Evolutionary conservation across 2,113 vertebrate species (phyloP).

Genomic region (Pluvianellus socialis): DNA sequence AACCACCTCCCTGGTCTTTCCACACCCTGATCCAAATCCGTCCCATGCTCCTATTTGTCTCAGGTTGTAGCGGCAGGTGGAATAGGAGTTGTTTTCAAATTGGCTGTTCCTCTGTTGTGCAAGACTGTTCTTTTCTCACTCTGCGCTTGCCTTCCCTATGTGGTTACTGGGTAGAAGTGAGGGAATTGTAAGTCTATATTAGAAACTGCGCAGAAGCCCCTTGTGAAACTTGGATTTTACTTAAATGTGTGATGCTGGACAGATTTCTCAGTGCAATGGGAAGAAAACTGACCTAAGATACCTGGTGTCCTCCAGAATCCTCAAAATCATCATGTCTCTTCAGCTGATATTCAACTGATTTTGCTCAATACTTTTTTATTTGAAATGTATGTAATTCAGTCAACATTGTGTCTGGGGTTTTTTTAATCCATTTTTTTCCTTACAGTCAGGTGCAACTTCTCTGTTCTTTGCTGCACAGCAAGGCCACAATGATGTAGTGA

Average conservation of each 20-base stretch:
- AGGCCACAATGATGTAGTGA: constrained; percentile 89
- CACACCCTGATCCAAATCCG: background rate
- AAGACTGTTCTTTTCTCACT: background rate
- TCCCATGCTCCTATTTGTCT: background rate
- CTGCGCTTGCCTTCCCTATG: background rate
- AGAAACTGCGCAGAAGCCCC: background rate
- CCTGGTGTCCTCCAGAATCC: background rate
- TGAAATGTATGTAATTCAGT: background rate
- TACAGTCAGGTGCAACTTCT: constrained; percentile 92
- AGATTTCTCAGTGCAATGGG: background rate
- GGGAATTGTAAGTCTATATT: background rate
- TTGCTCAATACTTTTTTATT: background rate
- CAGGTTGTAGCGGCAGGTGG: background rate
- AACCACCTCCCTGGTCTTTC: background rate
- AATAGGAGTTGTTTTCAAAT: background rate
- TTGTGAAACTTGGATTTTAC: background rate
- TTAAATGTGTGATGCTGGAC: background rate
- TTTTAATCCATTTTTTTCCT: constrained; percentile 16
- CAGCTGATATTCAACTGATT: background rate
- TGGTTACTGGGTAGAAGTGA: background rate
- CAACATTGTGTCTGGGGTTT: background rate
- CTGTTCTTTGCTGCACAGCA: constrained; percentile 95
- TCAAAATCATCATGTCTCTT: background rate
- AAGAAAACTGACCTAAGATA: background rate
- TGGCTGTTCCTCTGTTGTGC: background rate